Evolutionary conservation across 2,113 vertebrate genomes (phyloP).

Genomic region (Notothenia coriiceps): DNA sequence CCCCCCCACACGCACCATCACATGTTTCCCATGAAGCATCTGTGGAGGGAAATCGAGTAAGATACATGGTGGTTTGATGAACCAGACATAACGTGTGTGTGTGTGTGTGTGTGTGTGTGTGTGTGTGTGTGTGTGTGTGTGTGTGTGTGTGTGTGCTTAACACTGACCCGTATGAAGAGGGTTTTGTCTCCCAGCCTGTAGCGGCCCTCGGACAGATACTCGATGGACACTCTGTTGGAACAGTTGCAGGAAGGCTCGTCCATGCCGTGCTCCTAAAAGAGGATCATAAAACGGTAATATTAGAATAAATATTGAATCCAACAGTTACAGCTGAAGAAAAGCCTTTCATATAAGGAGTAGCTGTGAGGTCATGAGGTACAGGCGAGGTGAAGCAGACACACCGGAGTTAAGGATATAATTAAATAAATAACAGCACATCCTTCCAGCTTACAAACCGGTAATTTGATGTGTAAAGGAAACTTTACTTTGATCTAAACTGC

Average conservation of each 20-base stretch:
- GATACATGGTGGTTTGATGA: background rate
- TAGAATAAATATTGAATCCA: background rate
- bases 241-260: conserved; percentile 96
- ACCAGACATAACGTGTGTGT: background rate
- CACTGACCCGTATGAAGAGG: conserved; percentile 95
- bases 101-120: too few relatives aligned
- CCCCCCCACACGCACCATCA: conserved; percentile 98
- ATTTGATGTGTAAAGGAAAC: background rate
- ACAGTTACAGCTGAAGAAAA: too few relatives aligned
- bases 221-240: conserved; percentile 95
- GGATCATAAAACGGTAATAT: background rate
- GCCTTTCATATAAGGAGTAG: too few relatives aligned
- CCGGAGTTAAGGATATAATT: too few relatives aligned
- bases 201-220: conserved; percentile 96
- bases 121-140: background rate
- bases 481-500: conserved; percentile 17
- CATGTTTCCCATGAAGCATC: conserved; percentile 99
- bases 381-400: background rate
- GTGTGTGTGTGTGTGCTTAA: background rate
- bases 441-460: background rate
- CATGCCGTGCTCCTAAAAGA: conserved; percentile 88
- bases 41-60: conserved; percentile 56
- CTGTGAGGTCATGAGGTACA: too few relatives aligned
- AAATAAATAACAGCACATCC: background rate
- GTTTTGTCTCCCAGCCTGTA: conserved; percentile 97